These are phyloP conservation scores for Prionchulus punctatus DNA, from an alignment of 2,888 invertebrate genomes.

Conservation along the genomic window DNA sequence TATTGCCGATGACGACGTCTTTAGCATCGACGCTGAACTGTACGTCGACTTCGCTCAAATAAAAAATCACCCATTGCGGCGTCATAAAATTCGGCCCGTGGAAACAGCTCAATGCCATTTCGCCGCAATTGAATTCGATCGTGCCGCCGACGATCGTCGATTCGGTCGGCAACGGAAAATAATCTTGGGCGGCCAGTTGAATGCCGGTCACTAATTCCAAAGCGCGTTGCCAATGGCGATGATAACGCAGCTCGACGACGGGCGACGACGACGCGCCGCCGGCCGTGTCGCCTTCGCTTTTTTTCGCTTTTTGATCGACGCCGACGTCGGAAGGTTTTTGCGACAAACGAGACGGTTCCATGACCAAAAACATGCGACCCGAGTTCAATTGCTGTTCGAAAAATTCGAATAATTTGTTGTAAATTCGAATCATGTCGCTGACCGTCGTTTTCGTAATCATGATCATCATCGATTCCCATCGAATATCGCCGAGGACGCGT, in stretches of 20 bases:
- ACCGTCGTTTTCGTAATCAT: constrained; percentile 94
- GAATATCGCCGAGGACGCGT: background rate
- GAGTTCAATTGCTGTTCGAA: constrained; percentile 94
- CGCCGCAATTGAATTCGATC: constrained; percentile 50
- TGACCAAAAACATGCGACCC: constrained; percentile 39
- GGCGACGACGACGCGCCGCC: background rate
- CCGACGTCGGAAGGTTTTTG: background rate
- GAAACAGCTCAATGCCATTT: constrained; percentile 86
- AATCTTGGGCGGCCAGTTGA: constrained; percentile 48
- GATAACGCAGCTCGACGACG: constrained; percentile 43
- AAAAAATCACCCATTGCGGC: constrained; percentile 88
- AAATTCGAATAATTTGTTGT: constrained; percentile 85
- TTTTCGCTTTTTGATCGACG: constrained; percentile 17
- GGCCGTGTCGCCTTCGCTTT: background rate
- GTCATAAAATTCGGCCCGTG: constrained; percentile 91
- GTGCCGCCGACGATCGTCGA: constrained; percentile 69
- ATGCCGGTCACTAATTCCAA: constrained; percentile 62
- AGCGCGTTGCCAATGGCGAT: constrained; percentile 85
- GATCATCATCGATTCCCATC: constrained; percentile 86
- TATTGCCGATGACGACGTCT: constrained; percentile 39
- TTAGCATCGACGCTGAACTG: constrained; percentile 84
- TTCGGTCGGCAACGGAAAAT: constrained; percentile 36
- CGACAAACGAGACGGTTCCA: background rate
- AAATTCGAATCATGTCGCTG: constrained; percentile 89
- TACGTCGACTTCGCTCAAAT: constrained; percentile 74